Evolutionary conservation across 2,888 invertebrate species (phyloP), one percentile per base, ranked within the genome.

Genomic region (Embidobia sp.): DNA sequence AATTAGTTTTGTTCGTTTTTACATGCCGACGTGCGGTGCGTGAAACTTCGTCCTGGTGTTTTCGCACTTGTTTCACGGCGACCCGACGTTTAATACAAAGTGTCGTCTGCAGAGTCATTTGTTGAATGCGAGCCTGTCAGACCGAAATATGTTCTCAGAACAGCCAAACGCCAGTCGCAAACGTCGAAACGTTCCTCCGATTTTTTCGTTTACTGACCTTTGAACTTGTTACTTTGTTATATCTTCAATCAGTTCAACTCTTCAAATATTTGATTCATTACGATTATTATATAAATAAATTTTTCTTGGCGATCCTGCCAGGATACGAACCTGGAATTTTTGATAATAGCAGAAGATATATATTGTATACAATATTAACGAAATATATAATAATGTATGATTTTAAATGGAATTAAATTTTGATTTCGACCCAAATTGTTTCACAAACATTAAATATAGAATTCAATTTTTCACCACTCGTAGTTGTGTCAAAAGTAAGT

Each of bases 131-230:
- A 53, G 46, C 53, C 46, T 77, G 79, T 79, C 79, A 79, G 66
- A 51, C 73, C 18, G 73, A 77, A 73, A 78, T 61, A 57, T 63
- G 49, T 72, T 76, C 73, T 79, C 73, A 77, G 67, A 77, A 77
- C 59, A 53, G 63, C 31, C 19, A 75, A 77, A 80, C 76, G 79
- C 77, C 81, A 80, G 35, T 63, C 46, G 67, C 81, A 80, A 74
- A 69, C 72, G 64, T 61, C 48, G 64, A 61, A 78, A 81, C 59
- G 74, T 53, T 74, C 80, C 51, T 55, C 59, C 29, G 66, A 79
- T 69, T 81, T 78, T 67, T 67, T 22, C 33, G 13, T 64, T 64
- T 6, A 31, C 6, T 51, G 67, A 77, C 55, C 63, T 63, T 63
- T 67, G 11, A 11, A 49, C 49, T 49, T 42, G 22, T 29, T 33